Conservation (phyloP, 2,888 invertebrate genomes). For the Mylabris sibirica region DNA sequence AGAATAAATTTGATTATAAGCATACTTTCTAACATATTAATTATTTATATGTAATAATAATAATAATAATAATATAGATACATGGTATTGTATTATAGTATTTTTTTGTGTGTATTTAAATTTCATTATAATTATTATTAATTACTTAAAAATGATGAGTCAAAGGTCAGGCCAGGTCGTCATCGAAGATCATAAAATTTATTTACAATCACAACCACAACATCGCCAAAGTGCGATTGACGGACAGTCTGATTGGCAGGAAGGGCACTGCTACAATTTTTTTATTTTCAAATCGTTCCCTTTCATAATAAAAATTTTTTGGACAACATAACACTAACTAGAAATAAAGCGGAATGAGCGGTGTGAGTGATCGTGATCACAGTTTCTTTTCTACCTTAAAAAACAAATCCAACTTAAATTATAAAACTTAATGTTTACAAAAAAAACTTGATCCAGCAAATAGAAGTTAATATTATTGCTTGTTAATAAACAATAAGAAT, state of each 20-base stretch:
- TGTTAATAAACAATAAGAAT: no score
- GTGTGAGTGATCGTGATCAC: conserved; percentile 56
- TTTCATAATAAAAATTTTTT: conserved; percentile 5
- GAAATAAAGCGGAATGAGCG: conserved; percentile 53
- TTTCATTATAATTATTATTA: neutral
- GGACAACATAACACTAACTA: conserved; percentile 47
- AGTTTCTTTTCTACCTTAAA: no score
- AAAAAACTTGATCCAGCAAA: neutral
- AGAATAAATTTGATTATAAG: conserved; percentile 58
- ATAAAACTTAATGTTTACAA: neutral
- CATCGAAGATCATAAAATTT: conserved; percentile 56
- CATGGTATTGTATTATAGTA: conserved; percentile 57
- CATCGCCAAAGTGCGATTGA: conserved; percentile 51
- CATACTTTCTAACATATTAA: conserved; percentile 57
- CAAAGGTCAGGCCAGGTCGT: conserved; percentile 62
- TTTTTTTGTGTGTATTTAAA: conserved; percentile 45
- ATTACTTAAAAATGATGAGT: conserved; percentile 54
- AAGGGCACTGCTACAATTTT: conserved; percentile 42
- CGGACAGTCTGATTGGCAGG: conserved; percentile 55
- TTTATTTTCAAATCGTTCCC: neutral
- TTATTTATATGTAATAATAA: conserved; percentile 51
- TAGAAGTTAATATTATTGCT: no score
- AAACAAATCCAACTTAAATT: conserved; percentile 20
- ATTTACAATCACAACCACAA: conserved; percentile 61
- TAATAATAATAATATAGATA: conserved; percentile 61